Evolutionary conservation across 2,888 invertebrate genomes (phyloP).

Genomic region (Podotricha telesiphe): DNA sequence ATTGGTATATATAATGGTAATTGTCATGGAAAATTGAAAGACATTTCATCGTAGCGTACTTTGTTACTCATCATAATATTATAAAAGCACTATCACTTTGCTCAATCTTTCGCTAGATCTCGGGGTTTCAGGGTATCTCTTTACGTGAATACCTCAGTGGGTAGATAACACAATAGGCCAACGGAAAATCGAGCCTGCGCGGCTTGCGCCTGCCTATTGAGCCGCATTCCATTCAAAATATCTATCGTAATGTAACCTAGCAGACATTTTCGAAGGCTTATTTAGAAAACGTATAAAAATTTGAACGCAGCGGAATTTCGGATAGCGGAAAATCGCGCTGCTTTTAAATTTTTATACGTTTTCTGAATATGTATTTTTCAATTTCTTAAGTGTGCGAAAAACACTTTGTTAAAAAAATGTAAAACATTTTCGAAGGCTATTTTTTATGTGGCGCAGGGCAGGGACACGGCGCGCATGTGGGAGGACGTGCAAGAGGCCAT

Average conservation of each 20-base stretch:
- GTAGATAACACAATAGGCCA: constrained; percentile 2
- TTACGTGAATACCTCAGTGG: constrained; percentile 8
- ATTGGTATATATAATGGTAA: too few species aligned
- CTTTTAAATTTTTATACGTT: too few species aligned
- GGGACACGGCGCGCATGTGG: constrained; percentile 91
- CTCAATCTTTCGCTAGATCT: constrained; percentile 1
- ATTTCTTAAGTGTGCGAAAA: too few species aligned
- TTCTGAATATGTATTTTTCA: too few species aligned
- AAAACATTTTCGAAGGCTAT: not conserved
- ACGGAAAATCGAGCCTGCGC: constrained; percentile 3
- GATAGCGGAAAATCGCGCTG: too few species aligned
- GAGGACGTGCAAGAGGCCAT: constrained; percentile 91
- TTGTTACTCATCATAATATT: constrained; percentile 3
- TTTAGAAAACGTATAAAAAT: too few species aligned
- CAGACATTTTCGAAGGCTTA: not conserved
- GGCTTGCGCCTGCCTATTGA: not conserved
- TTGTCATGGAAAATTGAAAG: not conserved
- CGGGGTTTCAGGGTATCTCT: not conserved
- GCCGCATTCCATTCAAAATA: constrained; percentile 13
- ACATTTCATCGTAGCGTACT: not conserved
- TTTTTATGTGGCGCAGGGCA: constrained; percentile 70
- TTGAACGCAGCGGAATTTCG: too few species aligned
- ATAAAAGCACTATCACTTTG: not conserved
- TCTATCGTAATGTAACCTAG: constrained; percentile 11
- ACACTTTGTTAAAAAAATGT: too few species aligned